Base-by-base conservation (phyloP, 35 echinoderm and acorn worm species). In the Ophioderma brevispina region DNA sequence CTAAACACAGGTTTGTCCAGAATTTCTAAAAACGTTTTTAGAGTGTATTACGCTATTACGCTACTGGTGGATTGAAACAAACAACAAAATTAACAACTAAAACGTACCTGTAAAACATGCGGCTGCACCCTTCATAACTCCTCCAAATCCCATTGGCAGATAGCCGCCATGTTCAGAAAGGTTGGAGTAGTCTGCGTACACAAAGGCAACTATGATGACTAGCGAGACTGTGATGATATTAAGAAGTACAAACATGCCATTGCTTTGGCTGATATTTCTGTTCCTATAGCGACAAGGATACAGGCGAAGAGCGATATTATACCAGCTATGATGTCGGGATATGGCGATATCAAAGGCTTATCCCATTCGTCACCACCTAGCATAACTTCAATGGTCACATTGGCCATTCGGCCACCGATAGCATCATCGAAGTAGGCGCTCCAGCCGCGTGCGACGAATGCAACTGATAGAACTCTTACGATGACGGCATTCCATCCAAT, bases 401-500 rank as follows among this genome's bases (percentile, higher is more conserved):
- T 90, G 18, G 79, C 32, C 30, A 95, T 83, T 1, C 81, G 46
- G 46, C 59, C 81, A 39, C 81, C 90, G 11, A 92, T 75, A 8
- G 87, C 36, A 33, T 95, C 90, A 77, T 95, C 94, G 49, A 95
- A 95, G 59, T 95, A 95, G 0, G 89, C 89, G 56, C 94, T 95
- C 85, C 90, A 95, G 36, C 89, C 94, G 30, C 90, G 85, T 4
- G 89, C 42, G 18, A 92, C 81, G 25, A 86, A 79, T 11, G 94
- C 94, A 0, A 76, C 64, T 0, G 78, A 85, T 30, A 88, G 39
- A 15, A 92, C 63, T 1, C 89, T 76, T 39, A 92, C 84, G 31
- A 95, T 82, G 36, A 95, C 78, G 43, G 89, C 89, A 13, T 88
- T 95, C 94, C 94, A 95, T 18, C 94, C 94, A 76, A 95, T 92